Percentiles rank a stretch among this genome's conserved stretches.
Conservation (phyloP, 1,140 invertebrate species). For the Ceratosolen fusciceps region DNA sequence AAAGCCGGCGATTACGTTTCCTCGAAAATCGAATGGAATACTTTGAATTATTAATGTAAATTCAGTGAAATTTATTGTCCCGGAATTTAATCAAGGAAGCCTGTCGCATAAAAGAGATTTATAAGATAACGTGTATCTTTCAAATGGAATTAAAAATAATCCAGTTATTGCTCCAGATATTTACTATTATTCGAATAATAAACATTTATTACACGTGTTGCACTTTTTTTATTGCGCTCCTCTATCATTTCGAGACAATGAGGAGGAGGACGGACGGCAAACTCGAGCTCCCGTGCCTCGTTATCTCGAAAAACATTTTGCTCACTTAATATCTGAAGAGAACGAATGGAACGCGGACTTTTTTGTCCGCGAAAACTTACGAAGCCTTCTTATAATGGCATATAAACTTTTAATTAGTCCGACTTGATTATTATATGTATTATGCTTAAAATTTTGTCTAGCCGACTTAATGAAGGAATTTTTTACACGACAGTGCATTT, state of each 20-base stretch:
- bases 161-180: not conserved
- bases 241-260: constrained; percentile 29
- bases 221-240: not conserved
- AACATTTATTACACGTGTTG: constrained; percentile 2
- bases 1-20: no score
- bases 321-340: constrained; percentile 33
- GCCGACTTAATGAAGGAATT: constrained; percentile 9
- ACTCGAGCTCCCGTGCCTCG: constrained; percentile 37
- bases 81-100: no score
- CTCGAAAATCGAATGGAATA: no score
- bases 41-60: no score
- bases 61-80: no score
- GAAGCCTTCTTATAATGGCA: constrained; percentile 20
- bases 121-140: not conserved
- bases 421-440: constrained; percentile 34
- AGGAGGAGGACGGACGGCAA: constrained; percentile 16
- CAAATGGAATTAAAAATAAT: not conserved
- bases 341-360: not conserved
- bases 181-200: not conserved
- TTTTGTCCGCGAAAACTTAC: constrained; percentile 29
- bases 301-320: constrained; percentile 42
- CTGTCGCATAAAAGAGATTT: not conserved
- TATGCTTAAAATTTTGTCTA: constrained; percentile 19
- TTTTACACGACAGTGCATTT: constrained; percentile 25
- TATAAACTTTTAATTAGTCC: constrained; percentile 45